These are phyloP conservation scores for Netelia melanura DNA, from an alignment of 2,888 invertebrate genomes.

Conservation along the genomic window DNA sequence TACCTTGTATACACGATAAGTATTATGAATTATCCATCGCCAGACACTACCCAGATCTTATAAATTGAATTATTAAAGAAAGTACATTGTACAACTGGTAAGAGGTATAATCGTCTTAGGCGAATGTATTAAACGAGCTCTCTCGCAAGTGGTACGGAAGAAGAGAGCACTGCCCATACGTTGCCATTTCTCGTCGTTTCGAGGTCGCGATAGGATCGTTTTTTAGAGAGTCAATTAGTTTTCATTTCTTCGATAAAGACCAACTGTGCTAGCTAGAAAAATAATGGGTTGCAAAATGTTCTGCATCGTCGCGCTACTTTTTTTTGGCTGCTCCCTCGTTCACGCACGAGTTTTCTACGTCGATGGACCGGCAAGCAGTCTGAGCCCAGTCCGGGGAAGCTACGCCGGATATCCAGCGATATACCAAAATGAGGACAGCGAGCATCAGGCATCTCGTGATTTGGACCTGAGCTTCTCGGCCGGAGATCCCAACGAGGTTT, in stretches of 20 bases:
- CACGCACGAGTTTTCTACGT: constrained; percentile 66
- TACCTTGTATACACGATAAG: too few relatives aligned
- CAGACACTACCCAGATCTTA: background rate
- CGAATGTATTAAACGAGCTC: constrained; percentile 9
- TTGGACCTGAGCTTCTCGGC: constrained; percentile 79
- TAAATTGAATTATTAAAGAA: background rate
- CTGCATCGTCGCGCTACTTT: constrained; percentile 63
- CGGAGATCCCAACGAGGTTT: constrained; percentile 65
- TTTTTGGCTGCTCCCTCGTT: constrained; percentile 62
- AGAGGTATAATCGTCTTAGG: constrained; percentile 44
- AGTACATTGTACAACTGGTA: background rate
- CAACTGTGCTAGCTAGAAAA: background rate
- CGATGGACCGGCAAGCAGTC: constrained; percentile 60
- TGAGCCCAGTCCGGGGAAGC: constrained; percentile 59
- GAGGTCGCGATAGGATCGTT: constrained; percentile 10
- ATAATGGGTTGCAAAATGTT: constrained; percentile 69
- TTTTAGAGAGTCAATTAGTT: background rate
- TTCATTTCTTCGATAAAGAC: background rate
- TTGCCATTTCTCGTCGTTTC: constrained; percentile 30
- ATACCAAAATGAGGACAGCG: constrained; percentile 63
- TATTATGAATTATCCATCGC: background rate
- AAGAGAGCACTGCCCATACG: background rate
- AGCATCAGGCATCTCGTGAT: constrained; percentile 78
- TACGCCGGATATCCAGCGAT: constrained; percentile 67
- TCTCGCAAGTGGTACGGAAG: constrained; percentile 26